phyloP scores from a whole-genome alignment of 2,888 invertebrate species.

The Dascillus cervinus region DNA sequence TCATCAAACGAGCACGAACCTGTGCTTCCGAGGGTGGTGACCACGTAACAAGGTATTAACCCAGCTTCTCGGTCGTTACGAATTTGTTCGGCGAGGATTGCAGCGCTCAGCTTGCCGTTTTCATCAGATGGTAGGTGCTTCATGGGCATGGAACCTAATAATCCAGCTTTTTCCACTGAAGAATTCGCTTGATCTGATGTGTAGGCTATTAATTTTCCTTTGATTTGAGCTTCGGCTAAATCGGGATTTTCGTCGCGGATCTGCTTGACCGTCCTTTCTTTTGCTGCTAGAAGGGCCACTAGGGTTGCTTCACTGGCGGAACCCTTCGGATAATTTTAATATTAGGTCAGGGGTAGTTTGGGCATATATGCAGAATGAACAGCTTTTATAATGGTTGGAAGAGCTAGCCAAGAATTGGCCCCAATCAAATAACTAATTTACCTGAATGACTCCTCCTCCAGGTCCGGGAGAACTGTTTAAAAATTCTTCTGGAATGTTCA shows the following conservation, averaged over 20 bases:
- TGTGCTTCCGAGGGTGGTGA: constrained; percentile 66
- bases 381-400: too few species aligned
- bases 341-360: too few species aligned
- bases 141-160: constrained; percentile 72
- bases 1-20: constrained; percentile 82
- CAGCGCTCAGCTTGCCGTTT: constrained; percentile 60
- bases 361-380: too few species aligned
- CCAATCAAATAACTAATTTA: too few species aligned
- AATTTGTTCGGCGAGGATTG: constrained; percentile 60
- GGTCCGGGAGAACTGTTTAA: constrained; percentile 67
- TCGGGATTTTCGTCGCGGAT: constrained; percentile 52
- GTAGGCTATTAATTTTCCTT: constrained; percentile 70
- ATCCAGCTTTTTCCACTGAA: constrained; percentile 80
- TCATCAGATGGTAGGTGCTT: constrained; percentile 61
- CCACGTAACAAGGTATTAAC: constrained; percentile 79
- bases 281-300: constrained; percentile 72
- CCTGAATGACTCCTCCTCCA: constrained; percentile 82
- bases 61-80: constrained; percentile 70
- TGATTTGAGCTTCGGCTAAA: constrained; percentile 54
- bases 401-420: too few species aligned
- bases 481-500: constrained; percentile 76
- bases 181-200: constrained; percentile 84
- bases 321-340: too few species aligned
- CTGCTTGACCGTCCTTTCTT: constrained; percentile 57
- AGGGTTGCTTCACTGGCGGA: constrained; percentile 88